These are phyloP conservation scores for Nephrotoma flavescens DNA, from an alignment of 2,888 invertebrate genomes.

Conservation along the genomic window DNA sequence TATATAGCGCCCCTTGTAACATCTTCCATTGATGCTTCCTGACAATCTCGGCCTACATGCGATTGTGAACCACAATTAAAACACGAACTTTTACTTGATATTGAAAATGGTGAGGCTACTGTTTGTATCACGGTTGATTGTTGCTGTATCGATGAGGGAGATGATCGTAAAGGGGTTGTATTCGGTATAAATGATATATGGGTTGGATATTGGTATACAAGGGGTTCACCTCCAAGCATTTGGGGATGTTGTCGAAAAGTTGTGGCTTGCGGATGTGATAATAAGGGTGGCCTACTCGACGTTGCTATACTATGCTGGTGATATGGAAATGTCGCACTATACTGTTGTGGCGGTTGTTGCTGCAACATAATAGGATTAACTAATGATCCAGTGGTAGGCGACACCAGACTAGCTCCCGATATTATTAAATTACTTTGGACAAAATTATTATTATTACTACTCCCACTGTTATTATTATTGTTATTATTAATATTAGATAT, in stretches of 20 bases:
- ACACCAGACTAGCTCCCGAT: slow-evolving; percentile 6
- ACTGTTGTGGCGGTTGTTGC: slow-evolving; percentile 20
- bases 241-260: slow-evolving; percentile 36
- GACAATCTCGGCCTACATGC: slow-evolving; percentile 76
- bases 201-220: slow-evolving; percentile 18
- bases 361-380: slow-evolving; percentile 19
- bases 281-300: slow-evolving; percentile 21
- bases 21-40: slow-evolving; percentile 84
- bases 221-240: slow-evolving; percentile 31
- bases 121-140: slow-evolving; percentile 22
- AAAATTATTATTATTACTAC: slow-evolving; percentile 9
- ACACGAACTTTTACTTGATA: slow-evolving; percentile 42
- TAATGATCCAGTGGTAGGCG: background rate
- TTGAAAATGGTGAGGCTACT: slow-evolving; percentile 20
- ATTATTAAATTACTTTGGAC: slow-evolving; percentile 14
- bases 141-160: slow-evolving; percentile 16
- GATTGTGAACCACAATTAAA: slow-evolving; percentile 83
- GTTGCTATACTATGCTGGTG: slow-evolving; percentile 21
- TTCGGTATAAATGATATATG: slow-evolving; percentile 15
- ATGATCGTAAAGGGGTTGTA: slow-evolving; percentile 16
- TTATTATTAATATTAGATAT: slow-evolving; percentile 15
- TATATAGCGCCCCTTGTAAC: slow-evolving; percentile 62
- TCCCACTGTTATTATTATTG: slow-evolving; percentile 12
- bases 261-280: slow-evolving; percentile 24
- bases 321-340: slow-evolving; percentile 25